Conservation (phyloP, 2,888 invertebrate genomes). For the Tridacna gigas region DNA sequence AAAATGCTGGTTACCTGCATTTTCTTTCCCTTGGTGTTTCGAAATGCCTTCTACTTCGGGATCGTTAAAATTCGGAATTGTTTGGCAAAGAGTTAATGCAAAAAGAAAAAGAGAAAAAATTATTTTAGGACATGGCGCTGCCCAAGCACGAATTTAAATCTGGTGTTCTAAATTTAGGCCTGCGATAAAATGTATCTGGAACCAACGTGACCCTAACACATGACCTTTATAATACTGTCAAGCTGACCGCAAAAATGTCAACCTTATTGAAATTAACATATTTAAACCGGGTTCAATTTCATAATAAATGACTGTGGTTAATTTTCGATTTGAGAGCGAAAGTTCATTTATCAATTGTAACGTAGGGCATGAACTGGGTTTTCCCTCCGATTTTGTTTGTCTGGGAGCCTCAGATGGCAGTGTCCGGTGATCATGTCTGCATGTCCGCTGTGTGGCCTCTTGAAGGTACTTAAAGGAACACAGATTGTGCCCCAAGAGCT, state of each 20-base stretch:
- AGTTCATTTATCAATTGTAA: slow-evolving; percentile 23
- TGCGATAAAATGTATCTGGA: background rate
- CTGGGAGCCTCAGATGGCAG: background rate
- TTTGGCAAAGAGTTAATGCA: too few species aligned
- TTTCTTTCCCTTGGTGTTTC: background rate
- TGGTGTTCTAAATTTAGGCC: too few species aligned
- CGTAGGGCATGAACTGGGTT: too few species aligned
- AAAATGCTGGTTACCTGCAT: background rate
- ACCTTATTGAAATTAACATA: slow-evolving; percentile 27
- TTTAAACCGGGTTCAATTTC: slow-evolving; percentile 31
- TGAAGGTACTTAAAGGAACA: background rate
- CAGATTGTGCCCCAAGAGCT: background rate
- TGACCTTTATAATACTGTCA: slow-evolving; percentile 15
- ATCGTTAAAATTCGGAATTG: too few species aligned
- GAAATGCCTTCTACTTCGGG: too few species aligned
- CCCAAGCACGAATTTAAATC: too few species aligned
- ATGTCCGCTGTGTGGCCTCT: slow-evolving; percentile 1
- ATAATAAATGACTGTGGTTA: slow-evolving; percentile 27
- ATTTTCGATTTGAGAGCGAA: slow-evolving; percentile 9
- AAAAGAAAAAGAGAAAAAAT: too few species aligned
- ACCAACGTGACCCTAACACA: background rate
- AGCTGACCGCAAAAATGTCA: slow-evolving; percentile 24
- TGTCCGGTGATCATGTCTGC: background rate
- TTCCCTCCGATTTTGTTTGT: too few species aligned
- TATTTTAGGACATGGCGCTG: too few species aligned